A percentile compares a stretch with the other conserved stretches of the same genome.
phyloP scores from a whole-genome alignment of 2,113 vertebrate genomes.

The Anoura caudifer region DNA sequence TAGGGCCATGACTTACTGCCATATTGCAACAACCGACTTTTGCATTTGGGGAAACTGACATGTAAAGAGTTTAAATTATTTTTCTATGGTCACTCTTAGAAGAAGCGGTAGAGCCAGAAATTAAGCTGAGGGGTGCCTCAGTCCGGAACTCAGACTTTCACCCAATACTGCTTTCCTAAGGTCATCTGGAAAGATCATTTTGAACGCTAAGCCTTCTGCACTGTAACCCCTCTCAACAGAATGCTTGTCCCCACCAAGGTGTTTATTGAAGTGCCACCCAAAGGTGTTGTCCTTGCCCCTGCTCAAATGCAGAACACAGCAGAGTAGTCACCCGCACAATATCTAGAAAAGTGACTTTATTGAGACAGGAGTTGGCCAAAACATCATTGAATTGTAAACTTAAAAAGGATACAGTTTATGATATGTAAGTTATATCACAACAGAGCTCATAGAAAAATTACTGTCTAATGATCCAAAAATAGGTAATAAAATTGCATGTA shows the following conservation, averaged over 20 bases:
- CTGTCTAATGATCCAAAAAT: not conserved
- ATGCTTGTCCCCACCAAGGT: not conserved
- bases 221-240: not conserved
- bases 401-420: not conserved
- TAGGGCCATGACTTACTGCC: not conserved
- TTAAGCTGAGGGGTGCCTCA: not conserved
- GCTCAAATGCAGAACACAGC: not conserved
- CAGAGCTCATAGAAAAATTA: not conserved
- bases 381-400: not conserved
- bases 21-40: not conserved
- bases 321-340: not conserved
- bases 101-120: not conserved
- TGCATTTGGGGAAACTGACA: not conserved
- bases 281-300: not conserved
- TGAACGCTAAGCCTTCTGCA: not conserved
- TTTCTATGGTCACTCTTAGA: not conserved
- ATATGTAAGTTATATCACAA: not conserved
- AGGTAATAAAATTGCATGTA: not conserved
- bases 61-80: not conserved
- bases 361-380: not conserved
- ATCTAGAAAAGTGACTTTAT: not conserved
- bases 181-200: not conserved
- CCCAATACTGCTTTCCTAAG: not conserved
- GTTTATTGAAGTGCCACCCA: not conserved
- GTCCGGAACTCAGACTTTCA: not conserved